Base-by-base conservation (phyloP, 2,113 vertebrate species). In the Thunnus thynnus region DNA sequence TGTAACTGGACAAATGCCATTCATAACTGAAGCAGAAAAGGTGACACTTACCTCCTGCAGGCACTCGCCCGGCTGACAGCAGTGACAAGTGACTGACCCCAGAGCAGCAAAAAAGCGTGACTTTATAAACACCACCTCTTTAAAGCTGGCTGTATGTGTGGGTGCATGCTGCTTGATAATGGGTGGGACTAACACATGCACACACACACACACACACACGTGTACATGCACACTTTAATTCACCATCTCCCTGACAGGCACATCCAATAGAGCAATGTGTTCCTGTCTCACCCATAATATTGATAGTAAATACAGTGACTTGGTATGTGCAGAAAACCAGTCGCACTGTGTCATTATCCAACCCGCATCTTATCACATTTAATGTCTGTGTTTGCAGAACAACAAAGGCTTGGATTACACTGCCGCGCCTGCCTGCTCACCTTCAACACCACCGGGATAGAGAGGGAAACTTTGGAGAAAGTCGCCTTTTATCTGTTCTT, bases 271-370 rank as follows among this genome's bases (percentile, higher is more conserved):
- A 51, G 76, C 58, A 51, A 70, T 69, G 62, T 80, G 73, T 90
- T 91, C 82, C 66, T 27, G 79, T 79, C 79, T 73, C 65, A 94
- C 92, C 87, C 93, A 93, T 88, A 95, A 94, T 96, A 95, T 96
- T 96, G 93, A 94, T 91, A 93, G 90, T 95, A 92, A 94, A 95
- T 87, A 95, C 82, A 87, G 9, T 17, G 73, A 66, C 83, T 85
- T 81, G 85, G 87, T 85, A 92, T 91, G 90, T 80, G 67, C 67
- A 69, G 76, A 20, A 68, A 86, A 86, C 76, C 90, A 78, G 84
- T 88, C 85, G 12, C 84, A 85, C 84, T 84, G 84, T 91, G 90
- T 85, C 83, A 89, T 84, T 93, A 92, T 91, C 80, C 84, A 85
- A 57, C 79, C 84, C 62, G 76, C 88, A 87, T 92, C 89, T 94